phyloP scores from a whole-genome alignment of 2,888 invertebrate genomes.

The Amphiduros pacificus region DNA sequence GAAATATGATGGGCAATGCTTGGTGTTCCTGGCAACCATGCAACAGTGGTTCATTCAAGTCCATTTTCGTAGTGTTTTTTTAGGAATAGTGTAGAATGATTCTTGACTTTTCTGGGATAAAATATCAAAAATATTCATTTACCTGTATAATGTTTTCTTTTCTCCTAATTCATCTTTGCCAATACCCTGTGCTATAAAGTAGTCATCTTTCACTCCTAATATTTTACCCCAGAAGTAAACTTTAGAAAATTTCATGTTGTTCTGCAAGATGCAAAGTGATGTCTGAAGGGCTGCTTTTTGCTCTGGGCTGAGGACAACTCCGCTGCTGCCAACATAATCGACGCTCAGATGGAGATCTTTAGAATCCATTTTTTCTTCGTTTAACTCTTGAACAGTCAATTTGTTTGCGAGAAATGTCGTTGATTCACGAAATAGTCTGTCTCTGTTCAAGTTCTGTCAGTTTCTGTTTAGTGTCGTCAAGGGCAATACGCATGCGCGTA shows the following conservation, averaged over 20 bases:
- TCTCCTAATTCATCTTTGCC: constrained; percentile 73
- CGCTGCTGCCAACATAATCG: constrained; percentile 67
- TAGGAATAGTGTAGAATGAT: no score
- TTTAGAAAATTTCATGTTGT: constrained; percentile 80
- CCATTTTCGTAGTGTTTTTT: no score
- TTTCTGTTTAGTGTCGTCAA: background rate
- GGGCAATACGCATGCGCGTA: background rate
- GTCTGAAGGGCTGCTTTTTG: constrained; percentile 72
- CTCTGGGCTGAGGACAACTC: constrained; percentile 74
- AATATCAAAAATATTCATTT: constrained; percentile 26
- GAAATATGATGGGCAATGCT: no score
- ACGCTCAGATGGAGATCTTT: constrained; percentile 63
- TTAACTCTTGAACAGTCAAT: background rate
- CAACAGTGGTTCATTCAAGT: no score
- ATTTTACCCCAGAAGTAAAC: constrained; percentile 87
- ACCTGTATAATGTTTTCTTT: constrained; percentile 78
- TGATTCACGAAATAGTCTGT: background rate
- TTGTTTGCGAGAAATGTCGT: no score
- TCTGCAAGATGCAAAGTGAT: constrained; percentile 76
- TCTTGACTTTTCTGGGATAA: no score
- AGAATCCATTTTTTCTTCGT: constrained; percentile 63
- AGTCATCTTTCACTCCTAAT: constrained; percentile 75
- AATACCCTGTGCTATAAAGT: constrained; percentile 81
- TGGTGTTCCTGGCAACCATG: no score
- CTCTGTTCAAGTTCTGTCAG: background rate